Conservation (phyloP, 1,140 invertebrate genomes). For the Zaprionus nigranus region DNA sequence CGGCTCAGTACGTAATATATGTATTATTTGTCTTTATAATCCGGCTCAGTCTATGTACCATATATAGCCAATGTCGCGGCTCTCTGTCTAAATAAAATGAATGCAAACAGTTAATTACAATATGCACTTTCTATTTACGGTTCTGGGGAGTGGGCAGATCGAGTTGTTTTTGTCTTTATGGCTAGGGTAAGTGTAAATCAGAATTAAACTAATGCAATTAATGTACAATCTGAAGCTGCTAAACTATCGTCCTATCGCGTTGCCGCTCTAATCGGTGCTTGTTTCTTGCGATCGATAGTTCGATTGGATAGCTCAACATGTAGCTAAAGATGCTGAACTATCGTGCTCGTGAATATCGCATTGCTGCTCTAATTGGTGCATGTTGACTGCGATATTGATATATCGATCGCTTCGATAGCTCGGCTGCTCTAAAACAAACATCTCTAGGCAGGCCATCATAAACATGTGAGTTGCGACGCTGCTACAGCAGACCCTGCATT, state of each 20-base stretch:
- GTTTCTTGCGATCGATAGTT: not conserved
- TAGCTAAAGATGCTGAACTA: not conserved
- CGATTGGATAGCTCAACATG: not conserved
- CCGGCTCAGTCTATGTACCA: not conserved
- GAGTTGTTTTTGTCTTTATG: not conserved
- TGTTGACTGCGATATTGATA: not conserved
- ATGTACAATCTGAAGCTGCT: conserved; percentile 22
- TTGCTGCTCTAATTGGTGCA: not conserved
- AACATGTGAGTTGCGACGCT: not conserved
- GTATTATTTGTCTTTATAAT: not conserved
- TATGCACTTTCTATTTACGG: not conserved
- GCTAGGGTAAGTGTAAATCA: conserved; percentile 8
- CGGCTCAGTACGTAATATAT: not conserved
- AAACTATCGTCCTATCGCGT: not conserved
- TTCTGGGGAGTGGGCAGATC: not conserved
- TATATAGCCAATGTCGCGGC: not conserved
- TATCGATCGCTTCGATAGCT: not conserved
- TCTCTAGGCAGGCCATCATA: not conserved
- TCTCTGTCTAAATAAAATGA: conserved; percentile 2
- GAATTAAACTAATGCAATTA: conserved; percentile 33
- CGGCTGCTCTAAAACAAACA: not conserved
- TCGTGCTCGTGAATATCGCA: not conserved
- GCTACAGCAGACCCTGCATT: conserved; percentile 96
- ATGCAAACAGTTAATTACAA: not conserved
- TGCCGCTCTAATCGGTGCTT: not conserved